These are phyloP conservation scores for Grammomys dolichurus DNA, from an alignment of 2,113 vertebrate species.

Conservation along the genomic window DNA sequence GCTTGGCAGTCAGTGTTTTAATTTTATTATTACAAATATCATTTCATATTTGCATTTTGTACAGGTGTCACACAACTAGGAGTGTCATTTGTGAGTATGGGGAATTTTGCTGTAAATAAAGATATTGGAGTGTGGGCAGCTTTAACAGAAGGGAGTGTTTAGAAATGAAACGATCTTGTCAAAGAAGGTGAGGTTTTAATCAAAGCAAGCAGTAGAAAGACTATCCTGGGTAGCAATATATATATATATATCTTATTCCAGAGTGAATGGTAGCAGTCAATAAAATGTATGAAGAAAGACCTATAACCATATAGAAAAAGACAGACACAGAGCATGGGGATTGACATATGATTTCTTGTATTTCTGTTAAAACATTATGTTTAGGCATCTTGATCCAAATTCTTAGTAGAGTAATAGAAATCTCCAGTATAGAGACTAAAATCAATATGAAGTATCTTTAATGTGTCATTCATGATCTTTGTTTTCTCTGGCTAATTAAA, in stretches of 20 bases:
- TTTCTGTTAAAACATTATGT: background rate
- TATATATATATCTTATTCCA: background rate
- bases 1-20: background rate
- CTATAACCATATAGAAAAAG: background rate
- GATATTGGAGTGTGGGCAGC: background rate
- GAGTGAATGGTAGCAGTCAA: background rate
- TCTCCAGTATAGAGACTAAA: background rate
- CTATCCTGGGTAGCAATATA: background rate
- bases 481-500: constrained; percentile 9
- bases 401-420: constrained; percentile 15
- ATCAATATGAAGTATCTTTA: background rate
- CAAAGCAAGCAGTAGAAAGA: background rate
- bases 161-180: background rate
- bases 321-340: background rate
- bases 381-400: constrained; percentile 1
- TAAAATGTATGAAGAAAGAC: background rate
- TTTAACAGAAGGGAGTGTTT: background rate
- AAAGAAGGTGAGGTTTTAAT: background rate
- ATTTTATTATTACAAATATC: background rate
- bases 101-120: background rate
- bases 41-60: background rate
- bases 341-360: background rate
- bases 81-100: background rate
- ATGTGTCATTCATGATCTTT: background rate
- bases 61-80: background rate